Conservation (phyloP, 2,888 invertebrate genomes). For the Drosophila aldrichi region DNA sequence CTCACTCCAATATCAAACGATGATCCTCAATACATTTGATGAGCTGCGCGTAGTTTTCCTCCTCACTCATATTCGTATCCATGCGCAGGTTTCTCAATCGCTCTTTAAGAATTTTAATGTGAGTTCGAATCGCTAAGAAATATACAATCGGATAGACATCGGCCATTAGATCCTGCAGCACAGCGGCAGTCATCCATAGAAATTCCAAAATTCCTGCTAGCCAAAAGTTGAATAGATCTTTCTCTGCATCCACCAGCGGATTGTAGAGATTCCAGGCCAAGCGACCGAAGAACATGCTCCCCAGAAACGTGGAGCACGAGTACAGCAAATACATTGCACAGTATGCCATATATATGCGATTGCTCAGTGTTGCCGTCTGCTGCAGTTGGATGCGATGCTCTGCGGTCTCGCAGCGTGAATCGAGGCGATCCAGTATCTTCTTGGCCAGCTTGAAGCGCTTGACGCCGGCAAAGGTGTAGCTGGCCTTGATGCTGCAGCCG, state of each 20-base stretch:
- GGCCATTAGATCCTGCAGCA: slow-evolving; percentile 40
- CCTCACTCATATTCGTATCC: slow-evolving; percentile 25
- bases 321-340: slow-evolving; percentile 32
- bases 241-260: slow-evolving; percentile 41
- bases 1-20: slow-evolving; percentile 50
- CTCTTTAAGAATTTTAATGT: slow-evolving; percentile 41
- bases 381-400: slow-evolving; percentile 34
- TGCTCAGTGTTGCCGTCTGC: slow-evolving; percentile 30
- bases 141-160: slow-evolving; percentile 55
- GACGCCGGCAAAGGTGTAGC: slow-evolving; percentile 30
- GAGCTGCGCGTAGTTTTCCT: slow-evolving; percentile 44
- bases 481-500: slow-evolving; percentile 44
- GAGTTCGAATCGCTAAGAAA: slow-evolving; percentile 41
- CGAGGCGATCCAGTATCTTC: slow-evolving; percentile 40
- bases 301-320: slow-evolving; percentile 26
- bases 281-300: slow-evolving; percentile 21
- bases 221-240: slow-evolving; percentile 28
- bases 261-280: slow-evolving; percentile 52
- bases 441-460: slow-evolving; percentile 41
- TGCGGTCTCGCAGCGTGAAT: slow-evolving; percentile 28
- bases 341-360: slow-evolving; percentile 28
- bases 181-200: slow-evolving; percentile 31
- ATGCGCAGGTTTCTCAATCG: slow-evolving; percentile 39
- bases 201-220: slow-evolving; percentile 31
- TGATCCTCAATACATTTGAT: slow-evolving; percentile 56